phyloP scores from a whole-genome alignment of 2,888 invertebrate genomes.

The Epicampocera succincta region DNA sequence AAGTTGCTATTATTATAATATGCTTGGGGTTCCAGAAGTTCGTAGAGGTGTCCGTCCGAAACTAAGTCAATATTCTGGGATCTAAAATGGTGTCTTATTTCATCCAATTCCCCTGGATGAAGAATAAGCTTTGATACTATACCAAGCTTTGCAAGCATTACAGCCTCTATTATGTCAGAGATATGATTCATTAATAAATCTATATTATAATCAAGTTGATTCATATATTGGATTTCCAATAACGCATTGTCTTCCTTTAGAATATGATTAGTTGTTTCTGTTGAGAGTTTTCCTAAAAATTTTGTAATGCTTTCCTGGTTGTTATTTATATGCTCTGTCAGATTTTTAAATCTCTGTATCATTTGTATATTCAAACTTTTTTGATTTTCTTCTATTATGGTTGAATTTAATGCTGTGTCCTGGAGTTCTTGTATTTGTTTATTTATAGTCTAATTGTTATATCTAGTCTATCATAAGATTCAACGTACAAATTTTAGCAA shows the following conservation, averaged over 20 bases:
- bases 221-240: constrained; percentile 2
- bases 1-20: constrained; percentile 15
- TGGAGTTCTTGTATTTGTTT: constrained; percentile 5
- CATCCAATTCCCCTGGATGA: no score
- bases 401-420: no score
- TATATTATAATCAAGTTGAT: constrained; percentile 52
- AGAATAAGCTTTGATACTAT: no score
- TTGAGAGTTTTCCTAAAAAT: constrained; percentile 14
- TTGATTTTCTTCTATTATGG: no score
- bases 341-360: constrained; percentile 6
- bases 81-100: no score
- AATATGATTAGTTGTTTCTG: not conserved
- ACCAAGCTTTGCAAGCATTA: no score
- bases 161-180: constrained; percentile 35
- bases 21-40: constrained; percentile 19
- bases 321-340: not conserved
- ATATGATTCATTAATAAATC: constrained; percentile 51
- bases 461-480: constrained; percentile 10
- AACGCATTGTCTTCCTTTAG: not conserved
- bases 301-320: constrained; percentile 20
- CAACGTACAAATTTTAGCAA: constrained; percentile 9
- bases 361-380: constrained; percentile 17
- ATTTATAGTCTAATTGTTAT: constrained; percentile 4
- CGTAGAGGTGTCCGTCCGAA: not conserved
- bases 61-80: no score